These are phyloP conservation scores for Laticauda laticaudata DNA, from an alignment of 2,113 vertebrate genomes.

Conservation along the genomic window DNA sequence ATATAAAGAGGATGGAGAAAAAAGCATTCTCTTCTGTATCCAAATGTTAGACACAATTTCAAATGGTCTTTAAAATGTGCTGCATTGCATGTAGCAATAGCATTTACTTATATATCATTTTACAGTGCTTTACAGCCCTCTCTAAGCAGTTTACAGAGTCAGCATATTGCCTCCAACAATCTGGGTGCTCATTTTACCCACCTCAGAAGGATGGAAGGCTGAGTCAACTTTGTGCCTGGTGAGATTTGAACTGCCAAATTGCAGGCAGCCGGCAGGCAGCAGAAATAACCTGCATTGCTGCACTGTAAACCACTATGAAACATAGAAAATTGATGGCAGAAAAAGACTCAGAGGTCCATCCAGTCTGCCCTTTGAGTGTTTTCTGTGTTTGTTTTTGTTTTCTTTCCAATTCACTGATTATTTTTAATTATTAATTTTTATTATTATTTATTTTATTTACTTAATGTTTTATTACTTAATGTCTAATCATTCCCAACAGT, in stretches of 20 bases:
- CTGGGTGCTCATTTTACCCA: too few relatives aligned
- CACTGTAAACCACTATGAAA: too few relatives aligned
- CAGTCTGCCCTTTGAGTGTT: background rate
- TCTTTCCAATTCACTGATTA: background rate
- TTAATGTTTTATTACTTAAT: background rate
- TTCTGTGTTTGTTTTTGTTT: background rate
- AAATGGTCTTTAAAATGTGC: background rate
- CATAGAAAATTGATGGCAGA: background rate
- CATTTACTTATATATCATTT: too few relatives aligned
- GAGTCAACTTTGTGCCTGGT: too few relatives aligned
- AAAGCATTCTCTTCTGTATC: background rate
- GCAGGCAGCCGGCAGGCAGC: too few relatives aligned
- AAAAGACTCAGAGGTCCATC: background rate
- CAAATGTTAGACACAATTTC: background rate
- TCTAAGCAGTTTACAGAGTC: too few relatives aligned
- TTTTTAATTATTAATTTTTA: background rate
- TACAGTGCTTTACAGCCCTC: too few relatives aligned
- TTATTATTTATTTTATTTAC: background rate
- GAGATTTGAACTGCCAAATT: too few relatives aligned
- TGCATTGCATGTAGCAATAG: background rate
- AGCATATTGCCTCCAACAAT: too few relatives aligned
- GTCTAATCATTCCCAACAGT: background rate
- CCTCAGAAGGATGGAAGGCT: too few relatives aligned
- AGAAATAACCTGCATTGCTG: too few relatives aligned
- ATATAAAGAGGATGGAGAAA: background rate